Evolutionary conservation across 2,797 vertebrate species (phyloP).

Genomic region (Clarias laeviceps): DNA sequence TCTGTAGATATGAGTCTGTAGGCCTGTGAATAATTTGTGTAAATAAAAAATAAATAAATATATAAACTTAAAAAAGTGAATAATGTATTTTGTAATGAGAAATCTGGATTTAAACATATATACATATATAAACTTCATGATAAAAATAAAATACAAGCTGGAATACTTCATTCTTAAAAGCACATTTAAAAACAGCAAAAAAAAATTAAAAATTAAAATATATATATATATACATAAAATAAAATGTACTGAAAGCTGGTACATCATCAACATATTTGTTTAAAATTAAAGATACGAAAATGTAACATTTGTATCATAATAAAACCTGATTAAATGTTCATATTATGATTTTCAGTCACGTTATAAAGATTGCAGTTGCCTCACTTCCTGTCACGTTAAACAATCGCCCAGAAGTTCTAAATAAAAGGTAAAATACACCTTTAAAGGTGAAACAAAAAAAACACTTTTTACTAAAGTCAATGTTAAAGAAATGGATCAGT

Average conservation of each 20-base stretch:
- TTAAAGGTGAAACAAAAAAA: background rate
- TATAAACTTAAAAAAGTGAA: too few relatives aligned
- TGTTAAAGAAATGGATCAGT: background rate
- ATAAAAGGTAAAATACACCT: background rate
- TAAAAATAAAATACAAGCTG: background rate
- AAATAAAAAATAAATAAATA: too few relatives aligned
- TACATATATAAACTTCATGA: too few relatives aligned
- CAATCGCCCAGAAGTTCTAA: background rate
- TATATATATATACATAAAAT: too few relatives aligned
- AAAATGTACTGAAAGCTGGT: background rate
- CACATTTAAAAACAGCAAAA: background rate
- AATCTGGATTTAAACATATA: background rate
- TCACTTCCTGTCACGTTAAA: background rate
- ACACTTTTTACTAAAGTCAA: background rate
- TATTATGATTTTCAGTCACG: too few relatives aligned
- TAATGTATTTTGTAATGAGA: background rate
- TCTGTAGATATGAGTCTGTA: too few relatives aligned
- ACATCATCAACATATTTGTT: background rate
- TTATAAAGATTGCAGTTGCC: background rate
- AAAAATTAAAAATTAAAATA: too few relatives aligned
- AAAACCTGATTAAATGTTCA: background rate
- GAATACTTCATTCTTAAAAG: background rate
- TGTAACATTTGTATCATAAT: background rate
- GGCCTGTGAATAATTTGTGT: too few relatives aligned
- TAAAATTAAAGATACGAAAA: background rate